Percentiles rank a stretch among this genome's conserved stretches.
phyloP scores from a whole-genome alignment of 2,888 invertebrate genomes.

The Hermaeophaga mercurialis region DNA sequence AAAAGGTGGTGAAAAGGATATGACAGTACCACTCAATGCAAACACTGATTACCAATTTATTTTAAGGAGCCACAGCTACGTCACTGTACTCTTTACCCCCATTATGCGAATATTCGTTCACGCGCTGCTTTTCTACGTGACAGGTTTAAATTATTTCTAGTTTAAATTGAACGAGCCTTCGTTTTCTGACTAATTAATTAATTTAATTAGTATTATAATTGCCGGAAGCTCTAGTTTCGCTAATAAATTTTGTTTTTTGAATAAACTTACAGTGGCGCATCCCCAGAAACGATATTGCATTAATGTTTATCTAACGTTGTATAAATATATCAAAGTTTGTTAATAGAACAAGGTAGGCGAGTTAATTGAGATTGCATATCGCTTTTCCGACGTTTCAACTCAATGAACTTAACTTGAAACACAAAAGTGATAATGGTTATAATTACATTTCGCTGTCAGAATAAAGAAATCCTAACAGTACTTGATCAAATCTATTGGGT shows the following conservation, averaged over 20 bases:
- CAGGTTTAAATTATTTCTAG: slow-evolving; percentile 31
- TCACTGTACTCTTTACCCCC: slow-evolving; percentile 16
- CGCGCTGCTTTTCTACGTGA: slow-evolving; percentile 29
- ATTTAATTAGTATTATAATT: slow-evolving; percentile 31
- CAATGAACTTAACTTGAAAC: no score
- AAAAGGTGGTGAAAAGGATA: no score
- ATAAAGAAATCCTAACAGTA: no score
- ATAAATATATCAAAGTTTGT: not conserved
- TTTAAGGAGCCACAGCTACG: slow-evolving; percentile 9
- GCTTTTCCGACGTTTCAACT: no score
- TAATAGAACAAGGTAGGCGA: no score
- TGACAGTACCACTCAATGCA: not conserved
- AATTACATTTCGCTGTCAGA: no score
- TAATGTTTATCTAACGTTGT: not conserved
- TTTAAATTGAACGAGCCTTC: slow-evolving; percentile 22
- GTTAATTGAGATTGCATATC: no score
- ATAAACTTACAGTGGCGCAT: not conserved
- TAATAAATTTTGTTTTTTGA: slow-evolving; percentile 24
- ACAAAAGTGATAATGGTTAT: no score
- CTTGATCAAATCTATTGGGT: no score
- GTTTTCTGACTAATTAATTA: slow-evolving; percentile 28
- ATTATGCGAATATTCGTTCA: slow-evolving; percentile 26
- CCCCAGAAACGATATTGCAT: not conserved
- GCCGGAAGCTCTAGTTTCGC: slow-evolving; percentile 16
- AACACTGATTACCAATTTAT: slow-evolving; percentile 1